These are phyloP conservation scores for Ptilorrhoa leucosticta DNA, from an alignment of 2,113 vertebrate genomes.

Conservation along the genomic window DNA sequence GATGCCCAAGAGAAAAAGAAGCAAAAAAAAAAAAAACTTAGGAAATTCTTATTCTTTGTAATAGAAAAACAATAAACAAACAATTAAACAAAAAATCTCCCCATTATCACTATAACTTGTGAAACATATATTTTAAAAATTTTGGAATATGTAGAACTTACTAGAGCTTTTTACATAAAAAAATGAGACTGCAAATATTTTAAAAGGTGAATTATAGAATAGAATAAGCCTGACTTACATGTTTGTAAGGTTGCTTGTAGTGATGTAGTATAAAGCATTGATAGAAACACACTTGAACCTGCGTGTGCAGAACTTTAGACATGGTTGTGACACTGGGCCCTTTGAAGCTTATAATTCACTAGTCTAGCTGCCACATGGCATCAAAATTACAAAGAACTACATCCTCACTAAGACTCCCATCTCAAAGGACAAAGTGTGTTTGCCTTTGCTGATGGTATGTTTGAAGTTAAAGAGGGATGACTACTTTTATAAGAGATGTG, in stretches of 20 bases:
- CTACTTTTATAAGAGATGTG: not conserved
- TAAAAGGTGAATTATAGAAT: not conserved
- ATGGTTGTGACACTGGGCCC: not conserved
- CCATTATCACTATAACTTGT: not conserved
- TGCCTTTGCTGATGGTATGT: not conserved
- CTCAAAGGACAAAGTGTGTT: not conserved
- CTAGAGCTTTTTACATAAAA: not conserved
- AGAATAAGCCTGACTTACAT: not conserved
- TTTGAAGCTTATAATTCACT: not conserved
- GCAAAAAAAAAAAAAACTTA: not conserved
- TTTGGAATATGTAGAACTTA: not conserved
- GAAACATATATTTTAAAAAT: not conserved
- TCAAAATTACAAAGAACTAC: not conserved
- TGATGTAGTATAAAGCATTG: not conserved
- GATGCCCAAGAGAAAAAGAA: not conserved
- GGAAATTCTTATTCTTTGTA: not conserved
- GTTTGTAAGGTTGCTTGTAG: not conserved
- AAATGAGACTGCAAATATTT: not conserved
- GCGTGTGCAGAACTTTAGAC: not conserved
- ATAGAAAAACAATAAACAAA: not conserved
- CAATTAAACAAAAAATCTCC: not conserved
- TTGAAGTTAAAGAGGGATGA: not conserved
- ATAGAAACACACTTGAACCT: not conserved
- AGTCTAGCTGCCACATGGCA: not conserved
- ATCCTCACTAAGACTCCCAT: not conserved